phyloP scores from a whole-genome alignment of 2,888 invertebrate genomes.

The Salticus scenicus region DNA sequence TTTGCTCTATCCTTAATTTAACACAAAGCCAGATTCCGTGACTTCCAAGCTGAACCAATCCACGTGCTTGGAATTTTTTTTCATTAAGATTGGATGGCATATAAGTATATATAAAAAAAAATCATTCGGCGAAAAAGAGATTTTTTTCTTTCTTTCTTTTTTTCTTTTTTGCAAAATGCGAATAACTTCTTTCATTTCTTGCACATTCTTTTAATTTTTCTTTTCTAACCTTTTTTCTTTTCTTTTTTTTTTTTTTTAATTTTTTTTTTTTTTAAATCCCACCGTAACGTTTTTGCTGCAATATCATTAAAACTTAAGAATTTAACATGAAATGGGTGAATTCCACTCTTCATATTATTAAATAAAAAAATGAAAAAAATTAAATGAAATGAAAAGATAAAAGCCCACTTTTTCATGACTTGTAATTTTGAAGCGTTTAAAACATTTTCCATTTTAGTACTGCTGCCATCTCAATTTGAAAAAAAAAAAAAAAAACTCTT shows the following conservation, averaged over 20 bases:
- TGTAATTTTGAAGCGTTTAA: conserved; percentile 50
- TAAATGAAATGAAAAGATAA: no score
- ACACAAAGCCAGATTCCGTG: conserved; percentile 49
- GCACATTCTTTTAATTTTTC: conserved; percentile 20
- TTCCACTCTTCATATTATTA: conserved; percentile 37
- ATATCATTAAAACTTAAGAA: conserved; percentile 63
- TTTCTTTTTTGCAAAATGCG: background rate
- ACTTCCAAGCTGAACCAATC: conserved; percentile 38
- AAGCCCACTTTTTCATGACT: conserved; percentile 24
- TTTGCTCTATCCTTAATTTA: conserved; percentile 48
- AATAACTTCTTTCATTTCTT: conserved; percentile 44
- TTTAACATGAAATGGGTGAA: conserved; percentile 36
- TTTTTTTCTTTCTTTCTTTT: no score
- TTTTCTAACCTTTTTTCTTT: background rate
- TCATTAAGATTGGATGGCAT: conserved; percentile 59
- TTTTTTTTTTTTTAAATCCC: background rate
- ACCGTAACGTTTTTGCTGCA: conserved; percentile 51
- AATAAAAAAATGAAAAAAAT: conserved; percentile 32
- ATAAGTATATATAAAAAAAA: conserved; percentile 11
- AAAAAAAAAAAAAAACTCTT: conserved; percentile 38
- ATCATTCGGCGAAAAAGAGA: conserved; percentile 40
- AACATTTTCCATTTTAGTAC: conserved; percentile 43
- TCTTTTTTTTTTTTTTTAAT: background rate
- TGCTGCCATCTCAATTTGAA: conserved; percentile 65
- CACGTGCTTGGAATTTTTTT: conserved; percentile 41